Conservation (phyloP, 2,888 invertebrate genomes). For the Plemyria rubiginata region DNA sequence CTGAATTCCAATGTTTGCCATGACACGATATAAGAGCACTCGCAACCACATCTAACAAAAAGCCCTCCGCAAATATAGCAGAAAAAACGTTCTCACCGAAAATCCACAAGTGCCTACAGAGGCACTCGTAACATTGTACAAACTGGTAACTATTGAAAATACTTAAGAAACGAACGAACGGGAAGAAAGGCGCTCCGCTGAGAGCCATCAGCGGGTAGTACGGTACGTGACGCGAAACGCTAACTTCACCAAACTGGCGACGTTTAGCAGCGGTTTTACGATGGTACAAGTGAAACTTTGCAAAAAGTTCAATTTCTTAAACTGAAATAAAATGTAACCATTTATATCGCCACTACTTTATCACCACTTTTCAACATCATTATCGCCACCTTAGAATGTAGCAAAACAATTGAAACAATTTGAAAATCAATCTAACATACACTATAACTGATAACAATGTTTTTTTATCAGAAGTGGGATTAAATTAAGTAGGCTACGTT, state of each 20-base stretch:
- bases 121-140: slow-evolving; percentile 50
- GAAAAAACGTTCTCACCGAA: slow-evolving; percentile 36
- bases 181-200: slow-evolving; percentile 60
- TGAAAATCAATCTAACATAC: too few relatives aligned
- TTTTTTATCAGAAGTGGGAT: background rate
- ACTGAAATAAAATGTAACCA: slow-evolving; percentile 3
- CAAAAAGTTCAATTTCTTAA: background rate
- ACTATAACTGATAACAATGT: too few relatives aligned
- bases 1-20: background rate
- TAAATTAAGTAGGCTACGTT: background rate
- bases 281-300: slow-evolving; percentile 22
- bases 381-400: background rate
- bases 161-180: slow-evolving; percentile 63
- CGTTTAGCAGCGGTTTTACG: slow-evolving; percentile 52
- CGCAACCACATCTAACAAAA: slow-evolving; percentile 20
- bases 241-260: slow-evolving; percentile 56
- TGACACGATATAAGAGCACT: slow-evolving; percentile 13
- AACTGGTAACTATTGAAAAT: slow-evolving; percentile 66
- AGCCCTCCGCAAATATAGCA: slow-evolving; percentile 24
- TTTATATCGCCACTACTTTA: background rate
- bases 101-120: slow-evolving; percentile 46
- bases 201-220: slow-evolving; percentile 62
- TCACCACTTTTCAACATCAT: background rate
- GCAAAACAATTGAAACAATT: too few relatives aligned
- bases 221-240: slow-evolving; percentile 69